Evolutionary conservation across 1,140 invertebrate genomes (phyloP).

Genomic region (Zaprionus ghesquierei): DNA sequence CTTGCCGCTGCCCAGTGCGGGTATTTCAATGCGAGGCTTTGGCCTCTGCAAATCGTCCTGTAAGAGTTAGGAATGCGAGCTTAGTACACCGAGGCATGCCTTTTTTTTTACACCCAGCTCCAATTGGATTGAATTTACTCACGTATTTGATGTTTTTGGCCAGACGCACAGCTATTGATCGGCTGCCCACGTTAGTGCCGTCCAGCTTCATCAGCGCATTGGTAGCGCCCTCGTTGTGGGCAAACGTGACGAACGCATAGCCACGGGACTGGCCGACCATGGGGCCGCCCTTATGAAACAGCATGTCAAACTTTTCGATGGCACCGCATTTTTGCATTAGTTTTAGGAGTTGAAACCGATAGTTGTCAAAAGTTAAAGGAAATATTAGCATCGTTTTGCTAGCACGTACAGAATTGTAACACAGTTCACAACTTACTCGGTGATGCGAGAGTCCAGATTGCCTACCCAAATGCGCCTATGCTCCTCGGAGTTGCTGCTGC

Average conservation of each 20-base stretch:
- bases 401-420: neutral
- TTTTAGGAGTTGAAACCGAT: constrained; percentile 96
- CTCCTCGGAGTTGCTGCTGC: constrained; percentile 45
- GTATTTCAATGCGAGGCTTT: constrained; percentile 89
- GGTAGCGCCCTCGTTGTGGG: constrained; percentile 77
- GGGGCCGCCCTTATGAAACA: constrained; percentile 95
- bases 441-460: constrained; percentile 92
- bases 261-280: constrained; percentile 93
- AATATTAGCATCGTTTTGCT: constrained; percentile 65
- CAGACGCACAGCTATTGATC: constrained; percentile 90
- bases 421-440: constrained; percentile 90
- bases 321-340: constrained; percentile 95
- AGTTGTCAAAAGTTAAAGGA: constrained; percentile 83
- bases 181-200: constrained; percentile 89
- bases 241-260: constrained; percentile 96
- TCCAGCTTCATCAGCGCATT: constrained; percentile 88
- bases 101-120: no score
- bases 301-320: constrained; percentile 96
- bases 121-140: no score
- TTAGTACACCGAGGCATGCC: no score
- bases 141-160: constrained; percentile 90
- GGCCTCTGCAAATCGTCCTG: constrained; percentile 89
- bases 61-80: constrained; percentile 58
- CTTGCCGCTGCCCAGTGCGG: constrained; percentile 88
- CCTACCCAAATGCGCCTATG: constrained; percentile 90